Evolutionary conservation across 30 jellyfish, hydroid and myxozoan species (phyloP).

Genomic region (Aurelia aurita complex sp. Pacific): DNA sequence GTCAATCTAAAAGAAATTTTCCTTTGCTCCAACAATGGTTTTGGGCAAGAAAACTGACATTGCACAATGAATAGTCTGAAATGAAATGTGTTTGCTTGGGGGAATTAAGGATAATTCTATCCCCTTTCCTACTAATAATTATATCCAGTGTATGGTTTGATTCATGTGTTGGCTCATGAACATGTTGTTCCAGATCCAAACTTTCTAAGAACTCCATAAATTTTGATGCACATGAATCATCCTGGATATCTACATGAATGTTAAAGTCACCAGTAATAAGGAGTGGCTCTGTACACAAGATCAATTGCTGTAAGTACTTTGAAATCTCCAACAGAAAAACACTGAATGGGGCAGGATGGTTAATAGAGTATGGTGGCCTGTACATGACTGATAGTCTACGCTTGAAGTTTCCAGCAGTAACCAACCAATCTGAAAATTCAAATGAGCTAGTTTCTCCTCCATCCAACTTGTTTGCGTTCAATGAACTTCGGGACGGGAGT

Average conservation of each 20-base stretch:
- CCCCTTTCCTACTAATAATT: slow-evolving; percentile 13
- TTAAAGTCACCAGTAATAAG: slow-evolving; percentile 16
- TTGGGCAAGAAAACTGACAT: slow-evolving; percentile 19
- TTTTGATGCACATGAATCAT: slow-evolving; percentile 23
- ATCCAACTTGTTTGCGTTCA: slow-evolving; percentile 14
- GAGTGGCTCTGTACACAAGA: background rate
- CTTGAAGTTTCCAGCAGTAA: background rate
- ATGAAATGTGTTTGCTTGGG: background rate
- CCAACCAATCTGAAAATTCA: background rate
- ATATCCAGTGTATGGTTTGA: slow-evolving; percentile 31
- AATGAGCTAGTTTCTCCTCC: background rate
- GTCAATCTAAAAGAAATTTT: background rate
- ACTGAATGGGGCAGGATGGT: background rate
- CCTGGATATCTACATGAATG: slow-evolving; percentile 3
- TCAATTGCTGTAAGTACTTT: background rate
- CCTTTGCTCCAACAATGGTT: slow-evolving; percentile 26
- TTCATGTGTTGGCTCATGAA: slow-evolving; percentile 22
- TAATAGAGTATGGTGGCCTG: slow-evolving; percentile 8
- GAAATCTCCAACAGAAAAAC: slow-evolving; percentile 1
- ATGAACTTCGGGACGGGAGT: slow-evolving; percentile 19
- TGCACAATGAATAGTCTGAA: slow-evolving; percentile 38
- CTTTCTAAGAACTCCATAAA: slow-evolving; percentile 11
- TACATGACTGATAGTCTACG: background rate
- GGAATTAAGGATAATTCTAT: background rate
- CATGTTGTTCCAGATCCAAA: slow-evolving; percentile 35